Conservation (phyloP, 2,888 invertebrate species). For the Lepidochitona cinerea region DNA sequence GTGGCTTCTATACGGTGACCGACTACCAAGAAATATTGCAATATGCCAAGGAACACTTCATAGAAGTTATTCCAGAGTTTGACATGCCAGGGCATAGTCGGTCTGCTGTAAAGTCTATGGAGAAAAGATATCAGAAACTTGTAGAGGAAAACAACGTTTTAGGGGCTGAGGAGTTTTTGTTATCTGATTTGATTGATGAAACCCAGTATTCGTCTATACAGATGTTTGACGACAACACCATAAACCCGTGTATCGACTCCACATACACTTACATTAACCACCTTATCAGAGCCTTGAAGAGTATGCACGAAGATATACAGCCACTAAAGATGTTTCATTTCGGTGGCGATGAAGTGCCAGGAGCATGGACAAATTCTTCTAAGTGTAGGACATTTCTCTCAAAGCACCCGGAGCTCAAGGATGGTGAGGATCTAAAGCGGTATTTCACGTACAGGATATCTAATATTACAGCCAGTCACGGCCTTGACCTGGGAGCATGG, state of each 20-base stretch:
- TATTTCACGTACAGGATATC: not conserved
- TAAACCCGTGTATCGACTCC: constrained; percentile 61
- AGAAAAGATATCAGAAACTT: constrained; percentile 38
- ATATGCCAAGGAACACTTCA: constrained; percentile 53
- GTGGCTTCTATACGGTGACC: constrained; percentile 51
- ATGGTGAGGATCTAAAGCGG: not conserved
- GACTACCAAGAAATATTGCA: constrained; percentile 61
- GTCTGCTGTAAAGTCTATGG: constrained; percentile 62
- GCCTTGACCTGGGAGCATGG: constrained; percentile 25
- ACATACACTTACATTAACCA: constrained; percentile 55
- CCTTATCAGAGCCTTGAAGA: constrained; percentile 40
- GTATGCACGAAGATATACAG: constrained; percentile 44
- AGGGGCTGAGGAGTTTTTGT: constrained; percentile 38
- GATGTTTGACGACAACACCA: constrained; percentile 55
- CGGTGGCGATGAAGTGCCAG: constrained; percentile 60
- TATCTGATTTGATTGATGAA: constrained; percentile 47
- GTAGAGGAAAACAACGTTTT: constrained; percentile 17
- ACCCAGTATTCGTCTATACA: constrained; percentile 55
- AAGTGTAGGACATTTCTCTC: constrained; percentile 26
- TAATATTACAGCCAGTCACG: not conserved
- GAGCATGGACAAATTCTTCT: constrained; percentile 47
- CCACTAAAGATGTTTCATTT: constrained; percentile 53
- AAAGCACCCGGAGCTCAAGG: not conserved
- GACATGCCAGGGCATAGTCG: constrained; percentile 66
- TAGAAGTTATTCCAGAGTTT: constrained; percentile 64